These are phyloP conservation scores for Thamnaconus septentrionalis DNA, from an alignment of 2,113 vertebrate species.

Conservation along the genomic window DNA sequence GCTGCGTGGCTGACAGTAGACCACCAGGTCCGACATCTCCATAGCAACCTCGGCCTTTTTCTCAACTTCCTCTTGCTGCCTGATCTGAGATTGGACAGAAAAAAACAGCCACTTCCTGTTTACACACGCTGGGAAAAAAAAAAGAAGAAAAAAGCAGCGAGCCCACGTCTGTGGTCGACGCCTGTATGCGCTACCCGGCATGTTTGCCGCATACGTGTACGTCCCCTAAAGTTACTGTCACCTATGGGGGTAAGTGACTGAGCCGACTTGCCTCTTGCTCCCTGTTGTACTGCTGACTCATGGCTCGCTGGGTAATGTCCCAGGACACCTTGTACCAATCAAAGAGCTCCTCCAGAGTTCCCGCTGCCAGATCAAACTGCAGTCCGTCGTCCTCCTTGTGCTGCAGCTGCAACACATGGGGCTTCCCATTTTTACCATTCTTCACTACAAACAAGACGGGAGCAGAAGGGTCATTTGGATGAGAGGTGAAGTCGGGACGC, in stretches of 20 bases:
- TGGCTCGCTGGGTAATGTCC: slow-evolving; percentile 84
- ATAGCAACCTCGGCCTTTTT: slow-evolving; percentile 89
- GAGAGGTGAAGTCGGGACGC: too few relatives aligned
- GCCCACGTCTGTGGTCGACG: too few relatives aligned
- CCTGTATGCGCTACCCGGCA: not conserved
- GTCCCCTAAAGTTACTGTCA: not conserved
- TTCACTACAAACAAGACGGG: slow-evolving; percentile 54
- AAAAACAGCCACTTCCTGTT: slow-evolving; percentile 15
- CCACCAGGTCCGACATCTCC: slow-evolving; percentile 93
- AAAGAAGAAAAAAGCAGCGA: too few relatives aligned
- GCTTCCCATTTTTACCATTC: slow-evolving; percentile 80
- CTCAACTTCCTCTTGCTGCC: slow-evolving; percentile 84
- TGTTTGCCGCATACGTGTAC: not conserved
- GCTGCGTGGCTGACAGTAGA: slow-evolving; percentile 95
- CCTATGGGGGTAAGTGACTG: not conserved
- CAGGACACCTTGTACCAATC: slow-evolving; percentile 91
- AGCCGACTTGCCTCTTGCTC: slow-evolving; percentile 58
- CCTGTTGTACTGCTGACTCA: slow-evolving; percentile 55
- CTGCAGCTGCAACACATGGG: slow-evolving; percentile 86
- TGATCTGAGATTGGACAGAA: slow-evolving; percentile 73
- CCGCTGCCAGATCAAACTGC: slow-evolving; percentile 85
- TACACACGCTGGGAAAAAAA: too few relatives aligned
- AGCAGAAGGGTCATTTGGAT: not conserved
- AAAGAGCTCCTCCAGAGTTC: slow-evolving; percentile 88
- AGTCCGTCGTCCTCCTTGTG: slow-evolving; percentile 78